Evolutionary conservation across 2,888 invertebrate species (phyloP), one percentile per base, ranked within the genome.

Genomic region (Dendrolimus pini): DNA sequence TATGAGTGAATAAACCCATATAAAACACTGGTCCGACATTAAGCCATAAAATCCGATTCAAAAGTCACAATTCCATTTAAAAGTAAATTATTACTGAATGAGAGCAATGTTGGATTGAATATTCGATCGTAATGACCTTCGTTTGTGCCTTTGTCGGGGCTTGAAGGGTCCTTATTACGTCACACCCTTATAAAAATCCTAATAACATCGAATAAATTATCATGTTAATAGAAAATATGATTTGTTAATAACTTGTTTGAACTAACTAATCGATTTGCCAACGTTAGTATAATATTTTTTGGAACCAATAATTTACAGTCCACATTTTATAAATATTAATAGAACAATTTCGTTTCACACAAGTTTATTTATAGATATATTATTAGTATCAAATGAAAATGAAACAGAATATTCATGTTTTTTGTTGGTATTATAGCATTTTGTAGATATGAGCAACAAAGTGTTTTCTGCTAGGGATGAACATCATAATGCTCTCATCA

Each of bases 71-170:
- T 74, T 78, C 77, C 77, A 83, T 82, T 83, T 72, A 74, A 80
- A 80, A 75, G 70, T 78, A 78, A 82, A 80, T 84, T 82, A 81
- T 80, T 79, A 77, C 75, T 77, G 79, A 84, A 77, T 83, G 82
- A 80, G 78, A 72, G 78, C 75, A 73, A 74, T 76, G 71, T 76
- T 83, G 81, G 85, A 86, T 85, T 85, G 82, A 85, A 85, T 84
- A 85, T 80, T 76, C 75, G 75, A 70, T 75, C 70, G 74, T 82
- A 84, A 83, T 83, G 81, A 83, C 80, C 82, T 82, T 82, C 82
- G 82, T 75, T 83, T 83, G 82, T 80, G 82, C 78, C 81, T 80
- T 30, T 80, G 80, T 77, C 75, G 72, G 70, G 66, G 70, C 75
- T 76, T 75, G 71, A 72, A 74, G 74, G 66, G 69, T 80, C 82